Base-by-base conservation (phyloP, 2,797 vertebrate species). In the Microchirus variegatus region DNA sequence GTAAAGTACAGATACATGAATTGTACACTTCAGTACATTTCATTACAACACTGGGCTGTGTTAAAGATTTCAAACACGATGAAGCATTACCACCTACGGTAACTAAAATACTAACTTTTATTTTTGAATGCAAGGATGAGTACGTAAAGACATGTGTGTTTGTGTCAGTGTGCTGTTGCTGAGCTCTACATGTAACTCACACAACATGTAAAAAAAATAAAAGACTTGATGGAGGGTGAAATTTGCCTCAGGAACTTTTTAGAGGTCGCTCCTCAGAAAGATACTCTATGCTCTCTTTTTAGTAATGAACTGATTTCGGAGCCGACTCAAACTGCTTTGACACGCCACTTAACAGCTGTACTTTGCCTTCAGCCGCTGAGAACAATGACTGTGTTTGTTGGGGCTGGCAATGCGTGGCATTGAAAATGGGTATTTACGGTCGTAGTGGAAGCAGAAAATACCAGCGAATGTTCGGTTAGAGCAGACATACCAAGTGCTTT, bases 401-500 rank as follows among this genome's bases (percentile, higher is more conserved):
- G 18, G 17, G 3, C 16, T 35, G 60, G 43, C 77, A 71, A 4
- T 11, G 48, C 50, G 47, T 6, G 15, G 48, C 49, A 44, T 52
- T 68, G 37, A 44, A 68, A 78, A 56, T 9, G 35, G 10, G 9
- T 53, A 15, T 70, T 67, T 36, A 61, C 55, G 68, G 46, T 43
- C 17, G 52, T 17, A 63, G 22, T 36, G 19, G 17, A 59, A 46
- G 53, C 42, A 53, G 26, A 73, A 36, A 69, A 48, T n/a, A 72
- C 9, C 69, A 80, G 61, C 49, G 67, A 71, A 36, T 43, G 48
- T 63, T 83, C 63, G 55, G 58, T 42, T 60, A 64, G 74, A 80
- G 59, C 54, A 57, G 17, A 62, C 46, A 58, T 26, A 73, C 47
- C 10, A 11, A 70, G 47, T 59, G 12, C 43, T 26, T 46, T 65